A percentile compares a stretch with the other conserved stretches of the same genome.
These are phyloP conservation scores for Tridacna crocea DNA, from an alignment of 2,888 invertebrate genomes.

Conservation along the genomic window DNA sequence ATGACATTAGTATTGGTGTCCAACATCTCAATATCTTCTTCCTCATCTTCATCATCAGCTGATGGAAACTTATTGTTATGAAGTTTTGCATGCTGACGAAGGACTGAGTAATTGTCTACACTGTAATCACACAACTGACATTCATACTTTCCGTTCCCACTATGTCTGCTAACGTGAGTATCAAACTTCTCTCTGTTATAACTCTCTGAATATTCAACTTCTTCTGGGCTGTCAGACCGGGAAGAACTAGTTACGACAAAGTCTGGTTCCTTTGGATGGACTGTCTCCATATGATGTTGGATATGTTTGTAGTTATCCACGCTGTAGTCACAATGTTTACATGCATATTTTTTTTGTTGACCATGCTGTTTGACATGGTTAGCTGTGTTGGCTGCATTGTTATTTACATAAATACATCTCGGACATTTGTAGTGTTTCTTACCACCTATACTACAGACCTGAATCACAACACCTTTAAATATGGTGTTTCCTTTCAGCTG, in stretches of 20 bases:
- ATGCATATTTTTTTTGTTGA: constrained; percentile 70
- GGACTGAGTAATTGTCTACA: constrained; percentile 65
- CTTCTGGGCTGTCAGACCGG: constrained; percentile 37
- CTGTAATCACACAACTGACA: constrained; percentile 74
- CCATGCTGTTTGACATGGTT: constrained; percentile 75
- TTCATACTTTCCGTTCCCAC: constrained; percentile 59
- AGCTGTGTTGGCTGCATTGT: constrained; percentile 71
- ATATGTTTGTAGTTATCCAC: constrained; percentile 73
- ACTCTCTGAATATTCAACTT: constrained; percentile 51
- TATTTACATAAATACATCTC: constrained; percentile 74
- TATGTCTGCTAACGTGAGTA: constrained; percentile 60
- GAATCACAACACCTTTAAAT: constrained; percentile 65
- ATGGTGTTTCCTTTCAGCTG: constrained; percentile 58
- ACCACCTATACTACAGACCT: constrained; percentile 74
- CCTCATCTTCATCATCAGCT: constrained; percentile 2
- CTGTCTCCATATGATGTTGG: constrained; percentile 71
- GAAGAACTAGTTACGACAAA: constrained; percentile 53
- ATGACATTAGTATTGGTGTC: not conserved
- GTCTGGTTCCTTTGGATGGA: constrained; percentile 66
- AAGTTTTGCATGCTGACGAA: constrained; percentile 71
- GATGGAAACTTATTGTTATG: constrained; percentile 50
- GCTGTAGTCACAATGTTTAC: constrained; percentile 78
- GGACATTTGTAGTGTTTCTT: constrained; percentile 85
- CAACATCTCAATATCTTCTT: constrained; percentile 33
- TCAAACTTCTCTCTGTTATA: constrained; percentile 55